These are phyloP conservation scores for Megaceryle maxima DNA, from an alignment of 2,113 vertebrate genomes.

Conservation along the genomic window DNA sequence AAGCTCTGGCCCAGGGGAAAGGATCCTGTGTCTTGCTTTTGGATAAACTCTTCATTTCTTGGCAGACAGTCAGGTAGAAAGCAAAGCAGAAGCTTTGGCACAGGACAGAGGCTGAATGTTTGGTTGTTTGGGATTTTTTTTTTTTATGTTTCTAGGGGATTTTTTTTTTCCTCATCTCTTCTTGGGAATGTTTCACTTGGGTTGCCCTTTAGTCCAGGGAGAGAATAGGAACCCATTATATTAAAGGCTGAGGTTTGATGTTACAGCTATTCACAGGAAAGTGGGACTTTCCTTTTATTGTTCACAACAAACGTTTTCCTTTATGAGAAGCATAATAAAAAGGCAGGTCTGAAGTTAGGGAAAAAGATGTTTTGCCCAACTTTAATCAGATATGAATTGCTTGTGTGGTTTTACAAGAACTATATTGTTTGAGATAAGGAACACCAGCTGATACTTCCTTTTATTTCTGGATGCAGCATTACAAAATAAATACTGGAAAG, in stretches of 20 bases:
- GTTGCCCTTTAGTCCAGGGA: background rate
- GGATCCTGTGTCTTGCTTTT: conserved; percentile 7
- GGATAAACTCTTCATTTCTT: conserved; percentile 1
- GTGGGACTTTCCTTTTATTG: conserved; percentile 52
- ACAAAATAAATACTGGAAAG: background rate
- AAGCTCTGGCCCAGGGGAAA: background rate
- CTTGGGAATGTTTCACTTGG: conserved; percentile 21
- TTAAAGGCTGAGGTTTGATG: conserved; percentile 31
- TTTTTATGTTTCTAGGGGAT: conserved; percentile 1
- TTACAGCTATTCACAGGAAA: conserved; percentile 17
- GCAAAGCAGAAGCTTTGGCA: background rate
- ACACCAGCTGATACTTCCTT: background rate
- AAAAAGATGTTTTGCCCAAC: background rate
- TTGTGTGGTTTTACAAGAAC: background rate
- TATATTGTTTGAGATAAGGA: background rate
- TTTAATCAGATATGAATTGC: conserved; percentile 25
- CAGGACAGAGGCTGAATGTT: background rate
- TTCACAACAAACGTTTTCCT: conserved; percentile 52
- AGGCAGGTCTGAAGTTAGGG: background rate
- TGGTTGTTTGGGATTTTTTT: background rate
- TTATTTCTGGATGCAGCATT: background rate
- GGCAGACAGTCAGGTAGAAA: conserved; percentile 3
- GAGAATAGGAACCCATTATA: background rate
- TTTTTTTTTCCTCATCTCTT: background rate
- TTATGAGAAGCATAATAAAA: conserved; percentile 1